A percentile compares a stretch with the other conserved stretches of the same genome.
These are phyloP conservation scores for Drosophila kambysellisi DNA, from an alignment of 2,888 invertebrate species.

Conservation along the genomic window DNA sequence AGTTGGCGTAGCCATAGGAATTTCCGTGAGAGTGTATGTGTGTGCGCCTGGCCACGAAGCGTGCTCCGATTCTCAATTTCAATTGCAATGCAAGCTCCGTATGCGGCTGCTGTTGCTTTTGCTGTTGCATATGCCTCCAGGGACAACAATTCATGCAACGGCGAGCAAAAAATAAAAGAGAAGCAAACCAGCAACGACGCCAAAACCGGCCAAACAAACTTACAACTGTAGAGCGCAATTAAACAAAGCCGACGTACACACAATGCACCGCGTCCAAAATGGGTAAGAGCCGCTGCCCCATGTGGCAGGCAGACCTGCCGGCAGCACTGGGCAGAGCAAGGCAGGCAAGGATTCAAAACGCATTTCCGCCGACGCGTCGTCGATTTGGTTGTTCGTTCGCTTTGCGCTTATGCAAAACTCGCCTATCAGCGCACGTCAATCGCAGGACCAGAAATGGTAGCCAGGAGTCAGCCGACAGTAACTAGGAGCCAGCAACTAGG, in stretches of 20 bases:
- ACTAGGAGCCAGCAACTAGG: neutral
- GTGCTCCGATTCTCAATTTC: conserved; percentile 80
- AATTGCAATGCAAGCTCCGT: conserved; percentile 47
- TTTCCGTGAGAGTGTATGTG: conserved; percentile 31
- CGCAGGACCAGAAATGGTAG: conserved; percentile 23
- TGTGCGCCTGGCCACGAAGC: conserved; percentile 54
- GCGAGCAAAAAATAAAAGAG: conserved; percentile 21
- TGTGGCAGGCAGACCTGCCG: conserved; percentile 33
- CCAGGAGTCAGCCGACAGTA: neutral
- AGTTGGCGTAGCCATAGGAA: conserved; percentile 63
- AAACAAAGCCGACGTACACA: conserved; percentile 71
- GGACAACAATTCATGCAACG: conserved; percentile 67
- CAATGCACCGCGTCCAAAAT: conserved; percentile 59
- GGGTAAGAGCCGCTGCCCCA: conserved; percentile 44
- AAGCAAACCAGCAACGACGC: conserved; percentile 37
- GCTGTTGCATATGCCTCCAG: conserved; percentile 73
- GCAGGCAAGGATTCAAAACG: conserved; percentile 69
- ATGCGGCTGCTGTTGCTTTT: conserved; percentile 16
- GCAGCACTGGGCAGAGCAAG: conserved; percentile 4
- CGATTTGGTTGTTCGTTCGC: conserved; percentile 24
- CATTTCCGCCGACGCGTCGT: conserved; percentile 70
- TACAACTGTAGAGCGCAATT: conserved; percentile 69
- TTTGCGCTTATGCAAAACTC: conserved; percentile 72
- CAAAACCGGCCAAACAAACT: conserved; percentile 19
- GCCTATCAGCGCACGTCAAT: conserved; percentile 67